These are phyloP conservation scores for Sebastes steindachneri DNA, from an alignment of 2,797 vertebrate species.

Conservation along the genomic window DNA sequence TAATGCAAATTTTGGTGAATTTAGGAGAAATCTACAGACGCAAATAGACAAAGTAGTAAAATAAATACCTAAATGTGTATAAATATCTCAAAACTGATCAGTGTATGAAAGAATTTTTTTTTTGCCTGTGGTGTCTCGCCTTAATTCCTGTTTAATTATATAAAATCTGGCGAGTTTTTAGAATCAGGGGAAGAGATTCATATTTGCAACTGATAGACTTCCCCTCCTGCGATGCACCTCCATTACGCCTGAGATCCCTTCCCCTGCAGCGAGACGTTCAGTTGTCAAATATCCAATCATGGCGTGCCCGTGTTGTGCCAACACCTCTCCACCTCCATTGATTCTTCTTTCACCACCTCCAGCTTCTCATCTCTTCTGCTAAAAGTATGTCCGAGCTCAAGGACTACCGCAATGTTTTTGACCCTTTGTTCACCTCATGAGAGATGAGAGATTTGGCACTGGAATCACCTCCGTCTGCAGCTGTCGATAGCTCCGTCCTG, in stretches of 20 bases:
- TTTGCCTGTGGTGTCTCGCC: neutral
- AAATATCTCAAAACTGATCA: neutral
- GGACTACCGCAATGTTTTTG: constrained; percentile 9
- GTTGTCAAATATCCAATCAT: constrained; percentile 28
- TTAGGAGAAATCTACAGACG: too few species aligned
- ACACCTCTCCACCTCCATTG: constrained; percentile 25
- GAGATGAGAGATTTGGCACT: constrained; percentile 13
- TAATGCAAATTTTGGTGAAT: too few species aligned
- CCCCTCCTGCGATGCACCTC: neutral
- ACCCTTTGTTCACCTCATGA: constrained; percentile 7
- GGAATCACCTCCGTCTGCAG: constrained; percentile 23
- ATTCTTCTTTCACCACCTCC: constrained; percentile 11
- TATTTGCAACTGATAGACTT: neutral
- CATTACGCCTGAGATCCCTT: neutral
- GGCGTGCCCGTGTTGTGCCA: neutral
- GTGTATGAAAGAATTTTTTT: neutral
- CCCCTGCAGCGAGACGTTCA: neutral
- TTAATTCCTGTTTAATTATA: neutral
- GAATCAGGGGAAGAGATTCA: neutral
- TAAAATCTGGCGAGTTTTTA: neutral
- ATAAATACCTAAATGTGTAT: too few species aligned
- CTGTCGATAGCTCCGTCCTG: constrained; percentile 21
- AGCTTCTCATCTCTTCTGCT: constrained; percentile 5
- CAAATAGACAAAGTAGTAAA: too few species aligned
- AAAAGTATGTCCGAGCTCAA: constrained; percentile 5